Evolutionary conservation across 2,797 vertebrate species (phyloP).

Genomic region (Phrynocephalus forsythii): DNA sequence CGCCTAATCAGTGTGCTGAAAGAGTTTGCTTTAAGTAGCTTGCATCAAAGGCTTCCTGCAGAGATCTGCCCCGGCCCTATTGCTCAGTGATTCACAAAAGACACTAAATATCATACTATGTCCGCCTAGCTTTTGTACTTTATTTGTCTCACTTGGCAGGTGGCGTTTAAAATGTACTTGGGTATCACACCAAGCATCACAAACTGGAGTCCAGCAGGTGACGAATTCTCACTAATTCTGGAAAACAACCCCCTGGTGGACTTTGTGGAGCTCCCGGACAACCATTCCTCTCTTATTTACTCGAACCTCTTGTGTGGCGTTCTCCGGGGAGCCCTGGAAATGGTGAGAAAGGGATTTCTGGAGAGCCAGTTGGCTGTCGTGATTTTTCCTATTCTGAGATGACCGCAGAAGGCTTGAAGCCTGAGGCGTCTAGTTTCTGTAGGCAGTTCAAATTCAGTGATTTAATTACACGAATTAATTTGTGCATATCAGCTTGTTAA

Average conservation of each 20-base stretch:
- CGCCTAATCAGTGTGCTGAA: not conserved
- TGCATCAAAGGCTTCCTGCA: not conserved
- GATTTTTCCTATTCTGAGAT: not conserved
- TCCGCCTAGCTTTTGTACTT: not conserved
- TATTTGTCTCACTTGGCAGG: slow-evolving; percentile 76
- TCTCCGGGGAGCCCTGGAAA: slow-evolving; percentile 95
- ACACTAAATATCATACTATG: not conserved
- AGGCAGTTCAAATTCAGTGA: not conserved
- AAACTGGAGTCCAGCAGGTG: slow-evolving; percentile 98
- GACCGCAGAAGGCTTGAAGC: not conserved
- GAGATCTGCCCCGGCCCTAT: not conserved
- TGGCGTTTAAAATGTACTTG: slow-evolving; percentile 98
- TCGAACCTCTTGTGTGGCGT: slow-evolving; percentile 96
- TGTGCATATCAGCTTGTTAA: not conserved
- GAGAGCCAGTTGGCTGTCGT: not conserved
- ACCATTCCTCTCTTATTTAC: slow-evolving; percentile 94
- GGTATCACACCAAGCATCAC: slow-evolving; percentile 97
- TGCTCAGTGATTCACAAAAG: not conserved
- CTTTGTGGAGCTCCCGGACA: slow-evolving; percentile 98
- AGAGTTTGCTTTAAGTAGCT: not conserved
- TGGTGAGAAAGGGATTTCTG: slow-evolving; percentile 79
- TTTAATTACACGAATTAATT: too few relatives aligned
- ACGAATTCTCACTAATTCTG: slow-evolving; percentile 97
- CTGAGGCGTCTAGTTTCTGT: not conserved
- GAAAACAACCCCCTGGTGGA: slow-evolving; percentile 98